Conservation (phyloP, 2,113 vertebrate genomes). For the Clarias batrachus region DNA sequence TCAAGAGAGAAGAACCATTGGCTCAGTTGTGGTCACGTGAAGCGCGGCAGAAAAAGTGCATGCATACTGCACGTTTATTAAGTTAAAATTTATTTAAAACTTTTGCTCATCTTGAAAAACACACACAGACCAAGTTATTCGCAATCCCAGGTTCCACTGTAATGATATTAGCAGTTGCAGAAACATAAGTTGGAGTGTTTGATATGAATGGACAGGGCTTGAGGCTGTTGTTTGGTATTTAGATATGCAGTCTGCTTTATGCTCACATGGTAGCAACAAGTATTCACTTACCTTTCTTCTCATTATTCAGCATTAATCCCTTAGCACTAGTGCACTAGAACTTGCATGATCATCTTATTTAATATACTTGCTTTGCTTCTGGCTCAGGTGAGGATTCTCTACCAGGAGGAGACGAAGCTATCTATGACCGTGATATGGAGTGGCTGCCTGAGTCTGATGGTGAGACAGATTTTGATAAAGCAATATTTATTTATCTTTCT, state of each 20-base stretch:
- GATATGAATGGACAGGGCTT: background rate
- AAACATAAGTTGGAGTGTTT: background rate
- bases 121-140: background rate
- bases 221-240: background rate
- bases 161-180: background rate
- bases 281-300: background rate
- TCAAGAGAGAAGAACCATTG: too few relatives aligned
- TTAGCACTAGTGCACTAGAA: background rate
- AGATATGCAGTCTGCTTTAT: background rate
- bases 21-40: too few relatives aligned
- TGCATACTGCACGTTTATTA: too few relatives aligned
- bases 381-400: slow-evolving; percentile 63
- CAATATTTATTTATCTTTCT: background rate
- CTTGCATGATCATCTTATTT: background rate
- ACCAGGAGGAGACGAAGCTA: slow-evolving; percentile 58
- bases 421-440: slow-evolving; percentile 69
- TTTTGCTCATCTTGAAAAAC: too few relatives aligned
- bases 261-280: background rate
- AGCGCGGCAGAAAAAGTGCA: too few relatives aligned
- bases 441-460: slow-evolving; percentile 70
- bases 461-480: slow-evolving; percentile 46
- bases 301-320: background rate
- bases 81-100: too few relatives aligned
- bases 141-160: too few relatives aligned
- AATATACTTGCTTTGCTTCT: background rate